A percentile compares a stretch with the other conserved stretches of the same genome.
These are phyloP conservation scores for Poeciliopsis occidentalis DNA, from an alignment of 2,113 vertebrate genomes.

Conservation along the genomic window DNA sequence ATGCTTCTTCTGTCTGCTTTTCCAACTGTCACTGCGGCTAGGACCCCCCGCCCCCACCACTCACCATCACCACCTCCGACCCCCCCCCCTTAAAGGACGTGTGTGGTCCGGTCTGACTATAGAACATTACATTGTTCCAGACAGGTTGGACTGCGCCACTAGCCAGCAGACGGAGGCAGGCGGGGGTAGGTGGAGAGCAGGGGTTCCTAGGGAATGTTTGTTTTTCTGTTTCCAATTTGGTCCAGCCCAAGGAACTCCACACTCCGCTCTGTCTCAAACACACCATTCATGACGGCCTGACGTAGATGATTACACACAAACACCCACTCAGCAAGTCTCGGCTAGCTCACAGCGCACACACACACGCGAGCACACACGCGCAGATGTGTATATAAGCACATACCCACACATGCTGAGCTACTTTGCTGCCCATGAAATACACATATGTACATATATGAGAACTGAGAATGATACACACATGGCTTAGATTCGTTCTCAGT, in stretches of 20 bases:
- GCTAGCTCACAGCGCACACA: neutral
- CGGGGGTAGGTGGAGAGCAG: conserved; percentile 21
- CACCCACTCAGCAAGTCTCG: conserved; percentile 45
- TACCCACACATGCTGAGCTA: neutral
- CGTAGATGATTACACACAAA: conserved; percentile 75
- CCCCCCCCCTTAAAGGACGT: conserved; percentile 40
- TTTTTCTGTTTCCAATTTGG: conserved; percentile 82
- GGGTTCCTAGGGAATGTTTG: conserved; percentile 76
- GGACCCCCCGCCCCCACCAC: neutral
- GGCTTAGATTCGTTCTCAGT: conserved; percentile 40
- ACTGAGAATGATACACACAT: neutral
- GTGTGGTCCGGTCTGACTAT: conserved; percentile 77
- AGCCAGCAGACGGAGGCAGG: conserved; percentile 56
- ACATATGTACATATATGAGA: conserved; percentile 9
- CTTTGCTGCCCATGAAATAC: neutral
- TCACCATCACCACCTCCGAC: conserved; percentile 26
- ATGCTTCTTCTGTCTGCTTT: conserved; percentile 60
- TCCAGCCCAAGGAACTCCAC: conserved; percentile 77
- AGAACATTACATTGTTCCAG: conserved; percentile 80
- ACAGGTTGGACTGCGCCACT: conserved; percentile 75
- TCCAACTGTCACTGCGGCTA: conserved; percentile 62
- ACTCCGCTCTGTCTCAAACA: conserved; percentile 78
- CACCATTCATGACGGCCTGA: conserved; percentile 79
- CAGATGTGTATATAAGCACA: conserved; percentile 1
- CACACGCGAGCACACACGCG: neutral